phyloP scores from a whole-genome alignment of 2,113 vertebrate genomes.

The Antennarius striatus region DNA sequence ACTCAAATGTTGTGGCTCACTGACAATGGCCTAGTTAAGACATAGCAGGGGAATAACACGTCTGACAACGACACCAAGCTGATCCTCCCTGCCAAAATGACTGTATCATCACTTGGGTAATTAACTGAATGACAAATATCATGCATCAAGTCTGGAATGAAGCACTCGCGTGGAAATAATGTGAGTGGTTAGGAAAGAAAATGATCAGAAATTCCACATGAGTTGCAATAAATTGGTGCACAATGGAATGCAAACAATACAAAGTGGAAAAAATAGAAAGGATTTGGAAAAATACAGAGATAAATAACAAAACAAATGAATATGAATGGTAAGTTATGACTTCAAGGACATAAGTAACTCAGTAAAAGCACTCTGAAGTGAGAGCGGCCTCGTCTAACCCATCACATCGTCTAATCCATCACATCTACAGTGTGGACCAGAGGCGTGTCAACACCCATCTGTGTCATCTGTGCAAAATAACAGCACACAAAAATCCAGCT shows the following conservation, averaged over 20 bases:
- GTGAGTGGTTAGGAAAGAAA: not conserved
- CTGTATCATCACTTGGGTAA: slow-evolving; percentile 51
- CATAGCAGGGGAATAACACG: slow-evolving; percentile 56
- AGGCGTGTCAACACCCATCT: slow-evolving; percentile 49
- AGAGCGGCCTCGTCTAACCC: slow-evolving; percentile 58
- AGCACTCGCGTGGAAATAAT: slow-evolving; percentile 14
- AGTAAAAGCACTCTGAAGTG: slow-evolving; percentile 56
- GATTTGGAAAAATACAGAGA: too few relatives aligned
- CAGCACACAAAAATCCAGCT: slow-evolving; percentile 68
- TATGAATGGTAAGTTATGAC: slow-evolving; percentile 11
- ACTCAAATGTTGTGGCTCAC: slow-evolving; percentile 63
- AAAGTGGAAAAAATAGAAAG: too few relatives aligned
- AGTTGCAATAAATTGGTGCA: not conserved
- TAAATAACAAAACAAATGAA: too few relatives aligned
- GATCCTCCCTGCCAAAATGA: slow-evolving; percentile 42
- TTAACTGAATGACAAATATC: slow-evolving; percentile 53
- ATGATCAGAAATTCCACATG: not conserved
- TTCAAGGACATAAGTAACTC: slow-evolving; percentile 60
- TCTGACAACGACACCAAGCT: slow-evolving; percentile 48
- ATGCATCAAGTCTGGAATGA: slow-evolving; percentile 16
- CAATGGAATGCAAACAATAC: not conserved
- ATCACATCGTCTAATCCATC: slow-evolving; percentile 49
- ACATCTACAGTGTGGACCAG: slow-evolving; percentile 31
- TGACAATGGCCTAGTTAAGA: slow-evolving; percentile 64
- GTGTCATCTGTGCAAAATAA: slow-evolving; percentile 56